phyloP scores from a whole-genome alignment of 1,140 invertebrate species.

The Asbolus verrucosus region DNA sequence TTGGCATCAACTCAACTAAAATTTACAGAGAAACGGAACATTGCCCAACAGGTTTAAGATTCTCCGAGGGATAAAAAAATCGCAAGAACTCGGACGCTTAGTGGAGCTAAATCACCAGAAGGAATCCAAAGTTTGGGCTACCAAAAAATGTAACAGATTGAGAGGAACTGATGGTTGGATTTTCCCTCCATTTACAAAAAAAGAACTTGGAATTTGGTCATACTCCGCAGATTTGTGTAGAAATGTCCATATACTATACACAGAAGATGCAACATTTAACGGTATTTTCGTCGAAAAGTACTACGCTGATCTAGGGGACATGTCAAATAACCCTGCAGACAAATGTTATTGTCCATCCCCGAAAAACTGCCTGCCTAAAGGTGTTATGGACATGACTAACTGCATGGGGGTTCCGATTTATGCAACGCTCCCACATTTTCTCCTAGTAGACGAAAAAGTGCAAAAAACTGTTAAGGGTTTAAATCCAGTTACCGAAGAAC shows the following conservation, averaged over 20 bases:
- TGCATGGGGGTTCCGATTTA: slow-evolving; percentile 77
- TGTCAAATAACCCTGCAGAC: slow-evolving; percentile 72
- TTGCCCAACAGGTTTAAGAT: slow-evolving; percentile 73
- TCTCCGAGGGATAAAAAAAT: slow-evolving; percentile 68
- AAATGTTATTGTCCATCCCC: slow-evolving; percentile 78
- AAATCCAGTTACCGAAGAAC: slow-evolving; percentile 75
- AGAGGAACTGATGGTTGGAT: slow-evolving; percentile 82
- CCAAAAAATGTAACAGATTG: slow-evolving; percentile 75
- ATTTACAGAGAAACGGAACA: slow-evolving; percentile 69
- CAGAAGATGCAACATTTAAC: slow-evolving; percentile 69
- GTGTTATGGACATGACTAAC: slow-evolving; percentile 75
- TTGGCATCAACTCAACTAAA: too few species aligned
- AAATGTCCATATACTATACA: slow-evolving; percentile 72
- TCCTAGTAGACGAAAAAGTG: slow-evolving; percentile 70
- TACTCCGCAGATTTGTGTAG: slow-evolving; percentile 77
- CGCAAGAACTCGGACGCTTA: slow-evolving; percentile 70
- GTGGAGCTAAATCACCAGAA: slow-evolving; percentile 72
- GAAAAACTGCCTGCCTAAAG: slow-evolving; percentile 75
- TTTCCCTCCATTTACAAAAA: slow-evolving; percentile 74
- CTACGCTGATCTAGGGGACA: slow-evolving; percentile 69
- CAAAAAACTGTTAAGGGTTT: slow-evolving; percentile 76
- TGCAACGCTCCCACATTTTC: slow-evolving; percentile 85
- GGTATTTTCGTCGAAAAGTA: slow-evolving; percentile 71
- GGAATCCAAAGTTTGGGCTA: slow-evolving; percentile 71
- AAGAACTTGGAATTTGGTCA: slow-evolving; percentile 70